Evolutionary conservation across 2,888 invertebrate genomes (phyloP).

Genomic region (Latrodectus elegans): DNA sequence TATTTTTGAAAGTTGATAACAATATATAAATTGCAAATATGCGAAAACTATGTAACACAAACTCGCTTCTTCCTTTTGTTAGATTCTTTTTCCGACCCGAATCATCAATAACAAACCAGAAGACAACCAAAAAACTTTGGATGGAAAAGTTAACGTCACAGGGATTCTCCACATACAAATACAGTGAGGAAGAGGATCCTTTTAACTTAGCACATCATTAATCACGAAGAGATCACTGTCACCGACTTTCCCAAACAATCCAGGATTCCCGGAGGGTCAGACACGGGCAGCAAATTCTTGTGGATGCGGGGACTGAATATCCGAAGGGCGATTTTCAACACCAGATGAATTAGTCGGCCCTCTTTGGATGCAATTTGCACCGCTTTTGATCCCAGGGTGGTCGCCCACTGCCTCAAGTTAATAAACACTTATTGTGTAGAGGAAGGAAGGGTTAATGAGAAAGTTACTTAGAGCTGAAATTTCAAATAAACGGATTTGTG

Average conservation of each 20-base stretch:
- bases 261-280: conserved; percentile 22
- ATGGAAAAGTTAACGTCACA: neutral
- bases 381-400: neutral
- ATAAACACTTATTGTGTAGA: conserved; percentile 37
- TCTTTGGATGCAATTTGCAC: conserved; percentile 39
- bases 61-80: too few species aligned
- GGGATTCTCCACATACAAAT: neutral
- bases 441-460: conserved; percentile 28
- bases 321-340: conserved; percentile 16
- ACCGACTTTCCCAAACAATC: conserved; percentile 22
- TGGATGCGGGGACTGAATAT: neutral
- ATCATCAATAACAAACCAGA: conserved; percentile 19
- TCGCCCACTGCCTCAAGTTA: neutral
- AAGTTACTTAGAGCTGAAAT: conserved; percentile 11
- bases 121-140: conserved; percentile 13
- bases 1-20: too few species aligned
- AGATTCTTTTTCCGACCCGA: neutral
- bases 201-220: conserved; percentile 36
- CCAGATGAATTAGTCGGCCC: conserved; percentile 9
- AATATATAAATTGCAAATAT: too few species aligned
- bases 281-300: conserved; percentile 6
- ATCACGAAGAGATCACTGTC: conserved; percentile 43
- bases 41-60: too few species aligned
- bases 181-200: conserved; percentile 4
- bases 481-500: conserved; percentile 25